These are phyloP conservation scores for Helicoverpa armigera DNA, from an alignment of 1,140 invertebrate species.

Conservation along the genomic window DNA sequence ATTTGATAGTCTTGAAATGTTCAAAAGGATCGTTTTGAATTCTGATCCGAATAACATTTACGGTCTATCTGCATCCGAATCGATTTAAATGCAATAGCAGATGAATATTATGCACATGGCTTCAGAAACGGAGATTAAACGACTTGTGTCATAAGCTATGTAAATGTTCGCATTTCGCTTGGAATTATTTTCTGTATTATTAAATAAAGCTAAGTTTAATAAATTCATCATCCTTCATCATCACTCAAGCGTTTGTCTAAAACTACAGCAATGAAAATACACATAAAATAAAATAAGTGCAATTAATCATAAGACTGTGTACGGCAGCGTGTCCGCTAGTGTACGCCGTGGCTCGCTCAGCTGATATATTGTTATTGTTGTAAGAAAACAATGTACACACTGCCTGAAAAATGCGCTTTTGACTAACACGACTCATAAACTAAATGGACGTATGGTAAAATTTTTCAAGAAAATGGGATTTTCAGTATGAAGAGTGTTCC, in stretches of 20 bases:
- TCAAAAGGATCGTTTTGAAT: slow-evolving; percentile 28
- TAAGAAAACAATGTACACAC: slow-evolving; percentile 61
- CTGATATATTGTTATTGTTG: slow-evolving; percentile 68
- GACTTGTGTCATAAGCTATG: neutral
- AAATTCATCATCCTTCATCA: too few species aligned
- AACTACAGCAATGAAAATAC: neutral
- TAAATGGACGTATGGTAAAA: slow-evolving; percentile 40
- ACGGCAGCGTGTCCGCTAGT: slow-evolving; percentile 51
- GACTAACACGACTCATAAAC: slow-evolving; percentile 42
- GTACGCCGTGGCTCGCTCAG: slow-evolving; percentile 51
- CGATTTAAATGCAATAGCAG: slow-evolving; percentile 14
- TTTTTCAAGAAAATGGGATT: neutral
- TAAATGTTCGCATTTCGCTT: too few species aligned
- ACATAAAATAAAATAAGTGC: slow-evolving; percentile 17
- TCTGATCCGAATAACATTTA: slow-evolving; percentile 8
- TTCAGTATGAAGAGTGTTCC: too few species aligned
- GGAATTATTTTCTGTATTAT: too few species aligned
- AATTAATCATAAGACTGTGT: neutral
- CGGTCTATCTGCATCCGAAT: neutral
- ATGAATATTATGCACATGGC: slow-evolving; percentile 13
- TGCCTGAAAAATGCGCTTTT: slow-evolving; percentile 28
- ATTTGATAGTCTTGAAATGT: slow-evolving; percentile 17
- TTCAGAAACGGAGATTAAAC: neutral
- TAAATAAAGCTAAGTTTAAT: too few species aligned
- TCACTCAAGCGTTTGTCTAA: too few species aligned